Evolutionary conservation across 2,888 invertebrate genomes (phyloP).

Genomic region (Aporophyla nigra): DNA sequence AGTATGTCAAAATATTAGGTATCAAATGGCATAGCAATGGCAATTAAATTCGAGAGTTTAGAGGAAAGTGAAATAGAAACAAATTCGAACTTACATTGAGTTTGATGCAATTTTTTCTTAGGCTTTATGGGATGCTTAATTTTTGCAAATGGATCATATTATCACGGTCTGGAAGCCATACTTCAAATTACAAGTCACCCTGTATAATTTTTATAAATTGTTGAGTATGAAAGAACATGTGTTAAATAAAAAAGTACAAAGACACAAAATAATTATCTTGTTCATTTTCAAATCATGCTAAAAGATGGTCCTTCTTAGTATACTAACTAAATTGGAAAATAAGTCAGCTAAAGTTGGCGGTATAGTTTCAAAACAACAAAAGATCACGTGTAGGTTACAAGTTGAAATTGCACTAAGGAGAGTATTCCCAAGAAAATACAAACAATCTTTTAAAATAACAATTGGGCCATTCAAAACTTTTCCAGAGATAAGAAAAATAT

Average conservation of each 20-base stretch:
- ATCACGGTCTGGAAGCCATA: no score
- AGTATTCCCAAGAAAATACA: not conserved
- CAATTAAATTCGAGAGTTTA: no score
- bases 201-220: not conserved
- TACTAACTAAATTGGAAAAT: conserved; percentile 1
- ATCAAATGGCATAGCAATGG: no score
- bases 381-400: conserved; percentile 8
- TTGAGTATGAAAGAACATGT: not conserved
- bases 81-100: no score
- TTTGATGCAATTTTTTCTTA: no score
- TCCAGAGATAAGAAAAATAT: not conserved
- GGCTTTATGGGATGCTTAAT: no score
- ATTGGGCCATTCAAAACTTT: not conserved
- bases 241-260: no score
- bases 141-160: no score
- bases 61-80: no score
- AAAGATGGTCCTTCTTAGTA: not conserved
- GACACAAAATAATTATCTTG: no score
- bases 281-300: not conserved
- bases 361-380: conserved; percentile 23
- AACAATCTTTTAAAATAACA: not conserved
- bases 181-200: no score
- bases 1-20: no score
- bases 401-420: conserved; percentile 18
- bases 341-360: conserved; percentile 15